Percentiles rank a stretch among this genome's conserved stretches.
These are phyloP conservation scores for Hyles vespertilio DNA, from an alignment of 1,140 invertebrate species.

Conservation along the genomic window DNA sequence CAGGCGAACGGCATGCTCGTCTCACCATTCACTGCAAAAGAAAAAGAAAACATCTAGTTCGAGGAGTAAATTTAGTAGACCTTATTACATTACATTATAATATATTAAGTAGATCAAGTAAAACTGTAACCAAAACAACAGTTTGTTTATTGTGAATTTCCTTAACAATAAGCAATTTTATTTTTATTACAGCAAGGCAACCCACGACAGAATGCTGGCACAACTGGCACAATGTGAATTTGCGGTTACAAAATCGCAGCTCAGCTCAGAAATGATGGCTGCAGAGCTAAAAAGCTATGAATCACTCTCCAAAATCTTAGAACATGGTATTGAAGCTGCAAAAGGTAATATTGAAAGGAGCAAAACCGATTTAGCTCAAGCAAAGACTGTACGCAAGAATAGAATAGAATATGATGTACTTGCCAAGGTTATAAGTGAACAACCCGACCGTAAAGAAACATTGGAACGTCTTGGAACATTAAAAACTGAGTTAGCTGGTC, in stretches of 20 bases:
- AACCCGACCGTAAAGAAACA: conserved; percentile 92
- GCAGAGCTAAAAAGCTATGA: conserved; percentile 91
- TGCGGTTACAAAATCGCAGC: conserved; percentile 88
- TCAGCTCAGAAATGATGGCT: conserved; percentile 88
- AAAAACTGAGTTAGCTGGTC: conserved; percentile 82
- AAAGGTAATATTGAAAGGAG: conserved; percentile 85
- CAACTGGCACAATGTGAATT: conserved; percentile 93
- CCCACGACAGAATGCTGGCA: conserved; percentile 87
- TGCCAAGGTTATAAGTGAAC: conserved; percentile 91
- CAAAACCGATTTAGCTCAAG: conserved; percentile 85
- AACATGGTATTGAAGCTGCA: conserved; percentile 84
- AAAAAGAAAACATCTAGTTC: no score
- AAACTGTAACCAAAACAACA: no score
- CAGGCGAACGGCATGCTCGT: no score
- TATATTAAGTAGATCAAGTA: no score
- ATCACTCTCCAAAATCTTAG: conserved; percentile 84
- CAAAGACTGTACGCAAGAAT: conserved; percentile 91
- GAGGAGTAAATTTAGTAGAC: not conserved
- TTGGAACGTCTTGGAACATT: conserved; percentile 84
- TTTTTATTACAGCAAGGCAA: conserved; percentile 72
- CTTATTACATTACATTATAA: no score
- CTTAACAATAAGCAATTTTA: not conserved
- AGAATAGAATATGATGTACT: conserved; percentile 95
- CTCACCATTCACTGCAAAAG: no score
- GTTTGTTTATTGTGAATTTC: no score